Base-by-base conservation (phyloP, 2,113 vertebrate species). In the Scalopus aquaticus region DNA sequence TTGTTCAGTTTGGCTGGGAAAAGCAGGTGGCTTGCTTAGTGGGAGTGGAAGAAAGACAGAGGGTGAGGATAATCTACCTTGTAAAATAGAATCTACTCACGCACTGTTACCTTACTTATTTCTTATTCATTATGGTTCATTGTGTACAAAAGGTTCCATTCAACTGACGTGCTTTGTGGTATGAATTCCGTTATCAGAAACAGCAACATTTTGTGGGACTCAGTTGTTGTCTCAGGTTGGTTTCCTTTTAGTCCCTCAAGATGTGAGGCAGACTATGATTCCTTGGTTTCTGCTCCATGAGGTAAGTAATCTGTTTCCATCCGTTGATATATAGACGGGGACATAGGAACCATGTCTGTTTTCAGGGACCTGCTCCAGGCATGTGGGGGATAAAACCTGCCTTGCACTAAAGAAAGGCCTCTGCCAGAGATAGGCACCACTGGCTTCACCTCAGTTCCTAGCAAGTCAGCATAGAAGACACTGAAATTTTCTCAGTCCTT, bases 81-180 rank as follows among this genome's bases (percentile, higher is more conserved):
- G 5, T 89, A 64, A 96, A 95, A 87, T 24, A 82, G 56, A 91
- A 78, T 49, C 46, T 30, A 62, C 93, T 85, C 46, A 83, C 46
- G 77, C 9, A 60, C 16, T 60, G 58, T 37, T 24, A 74, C 64
- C 46, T 76, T 87, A 35, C 88, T 88, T 81, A 73, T 42, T 85
- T 89, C 56, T 92, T 89, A 42, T 72, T 83, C 13, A 42, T 92
- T 42, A 35, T 49, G 70, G 69, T 92, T 85, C 22, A 74, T 49
- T 91, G 35, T 58, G 28, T 84, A 69, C 12, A 77, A 96, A 88
- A 60, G 35, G 1, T 7, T 91, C 35, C 54, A 80, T 62, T 85
- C 2, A 11, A 72, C 77, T 5, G 72, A 76, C 5, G 56, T 15
- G 28, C 6, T 93, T 35, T 88, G 77, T 81, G 51, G 20, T 58